Conservation (phyloP, 1,140 invertebrate genomes). For the Phortica variegata region DNA sequence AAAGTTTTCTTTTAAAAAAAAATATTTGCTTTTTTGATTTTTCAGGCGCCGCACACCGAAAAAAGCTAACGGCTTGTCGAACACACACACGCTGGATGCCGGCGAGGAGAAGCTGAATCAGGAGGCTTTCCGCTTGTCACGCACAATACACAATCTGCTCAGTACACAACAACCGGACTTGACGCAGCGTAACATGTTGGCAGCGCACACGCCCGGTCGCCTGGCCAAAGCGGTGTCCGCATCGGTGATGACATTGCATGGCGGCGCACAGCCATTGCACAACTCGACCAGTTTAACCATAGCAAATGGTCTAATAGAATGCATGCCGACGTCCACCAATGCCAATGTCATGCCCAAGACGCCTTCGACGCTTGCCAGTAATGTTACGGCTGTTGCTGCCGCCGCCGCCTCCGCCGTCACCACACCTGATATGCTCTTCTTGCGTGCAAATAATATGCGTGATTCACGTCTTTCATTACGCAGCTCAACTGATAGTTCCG, state of each 20-base stretch:
- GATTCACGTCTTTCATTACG: constrained; percentile 50
- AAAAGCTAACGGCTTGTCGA: constrained; percentile 24
- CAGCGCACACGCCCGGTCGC: constrained; percentile 18
- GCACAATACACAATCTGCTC: constrained; percentile 68
- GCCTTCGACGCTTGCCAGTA: background rate
- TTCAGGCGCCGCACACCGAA: constrained; percentile 49
- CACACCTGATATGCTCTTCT: constrained; percentile 43
- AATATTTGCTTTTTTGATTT: constrained; percentile 2
- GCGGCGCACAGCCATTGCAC: constrained; percentile 26
- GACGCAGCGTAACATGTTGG: constrained; percentile 35
- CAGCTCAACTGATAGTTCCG: constrained; percentile 54
- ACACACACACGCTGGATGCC: constrained; percentile 39
- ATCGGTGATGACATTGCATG: constrained; percentile 25
- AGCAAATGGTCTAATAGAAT: constrained; percentile 6
- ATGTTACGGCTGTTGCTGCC: too few relatives aligned
- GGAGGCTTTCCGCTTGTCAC: constrained; percentile 67
- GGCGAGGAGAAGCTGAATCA: constrained; percentile 68
- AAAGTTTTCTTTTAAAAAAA: background rate
- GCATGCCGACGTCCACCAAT: constrained; percentile 6
- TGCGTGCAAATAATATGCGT: constrained; percentile 45
- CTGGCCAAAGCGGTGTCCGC: constrained; percentile 29
- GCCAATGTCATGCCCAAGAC: constrained; percentile 6
- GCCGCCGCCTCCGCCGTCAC: constrained; percentile 11
- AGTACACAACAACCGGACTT: constrained; percentile 67
- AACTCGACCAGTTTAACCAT: constrained; percentile 30